phyloP scores from a whole-genome alignment of 2,113 vertebrate genomes.

The Ginglymostoma cirratum region DNA sequence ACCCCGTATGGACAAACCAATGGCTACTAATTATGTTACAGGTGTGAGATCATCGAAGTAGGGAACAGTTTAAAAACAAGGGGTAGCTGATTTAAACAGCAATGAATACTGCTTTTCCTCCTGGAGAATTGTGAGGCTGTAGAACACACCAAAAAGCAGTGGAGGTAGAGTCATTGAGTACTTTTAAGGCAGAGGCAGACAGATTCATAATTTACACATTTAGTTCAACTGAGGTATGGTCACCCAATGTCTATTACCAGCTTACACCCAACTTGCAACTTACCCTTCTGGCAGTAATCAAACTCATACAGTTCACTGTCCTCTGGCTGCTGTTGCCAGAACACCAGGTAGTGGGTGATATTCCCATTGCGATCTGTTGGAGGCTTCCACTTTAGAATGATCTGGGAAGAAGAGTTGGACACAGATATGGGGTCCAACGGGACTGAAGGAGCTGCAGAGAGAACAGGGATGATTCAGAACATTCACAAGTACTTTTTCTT shows the following conservation, averaged over 20 bases:
- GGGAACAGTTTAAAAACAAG: neutral
- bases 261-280: neutral
- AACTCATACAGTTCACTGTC: slow-evolving; percentile 81
- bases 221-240: neutral
- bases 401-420: slow-evolving; percentile 89
- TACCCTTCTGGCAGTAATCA: slow-evolving; percentile 92
- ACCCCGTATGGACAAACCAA: too few relatives aligned
- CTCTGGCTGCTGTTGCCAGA: slow-evolving; percentile 78
- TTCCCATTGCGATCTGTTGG: slow-evolving; percentile 89
- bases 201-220: too few relatives aligned
- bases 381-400: slow-evolving; percentile 90
- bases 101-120: too few relatives aligned
- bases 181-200: too few relatives aligned
- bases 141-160: too few relatives aligned
- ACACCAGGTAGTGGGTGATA: slow-evolving; percentile 89
- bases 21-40: too few relatives aligned
- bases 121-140: too few relatives aligned
- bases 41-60: too few relatives aligned
- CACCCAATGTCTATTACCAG: neutral
- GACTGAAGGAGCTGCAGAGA: slow-evolving; percentile 72
- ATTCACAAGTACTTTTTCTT: neutral
- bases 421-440: slow-evolving; percentile 84
- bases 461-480: neutral
- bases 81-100: too few relatives aligned
- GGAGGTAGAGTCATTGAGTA: too few relatives aligned